A percentile compares a stretch with the other conserved stretches of the same genome.
These are phyloP conservation scores for Calcarius lapponicus DNA, from an alignment of 2,797 vertebrate genomes.

Conservation along the genomic window DNA sequence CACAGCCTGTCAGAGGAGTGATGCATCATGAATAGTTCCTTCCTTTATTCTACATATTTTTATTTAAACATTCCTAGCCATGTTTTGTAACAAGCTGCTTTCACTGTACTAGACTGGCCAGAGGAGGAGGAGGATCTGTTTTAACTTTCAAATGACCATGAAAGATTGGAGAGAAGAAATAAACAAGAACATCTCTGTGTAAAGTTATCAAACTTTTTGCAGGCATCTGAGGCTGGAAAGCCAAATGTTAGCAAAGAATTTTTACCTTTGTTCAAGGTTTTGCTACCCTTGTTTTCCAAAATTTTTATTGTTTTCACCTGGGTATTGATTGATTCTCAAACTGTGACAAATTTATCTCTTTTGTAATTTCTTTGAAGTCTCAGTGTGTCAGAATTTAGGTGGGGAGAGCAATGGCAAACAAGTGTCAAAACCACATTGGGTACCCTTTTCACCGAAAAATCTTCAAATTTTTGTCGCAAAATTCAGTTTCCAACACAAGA, in stretches of 20 bases:
- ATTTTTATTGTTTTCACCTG: background rate
- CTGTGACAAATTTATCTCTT: background rate
- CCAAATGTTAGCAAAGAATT: background rate
- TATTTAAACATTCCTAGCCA: conserved; percentile 18
- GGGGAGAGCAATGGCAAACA: background rate
- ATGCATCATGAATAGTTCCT: conserved; percentile 51
- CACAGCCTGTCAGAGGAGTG: conserved; percentile 50
- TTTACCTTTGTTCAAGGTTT: background rate
- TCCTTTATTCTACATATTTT: conserved; percentile 54
- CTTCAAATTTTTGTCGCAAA: background rate
- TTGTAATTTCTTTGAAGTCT: background rate
- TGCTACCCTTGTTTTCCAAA: background rate
- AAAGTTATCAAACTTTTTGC: background rate
- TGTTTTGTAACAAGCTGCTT: conserved; percentile 42
- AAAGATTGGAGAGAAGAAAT: conserved; percentile 22
- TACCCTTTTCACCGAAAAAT: background rate
- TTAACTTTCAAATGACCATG: conserved; percentile 48
- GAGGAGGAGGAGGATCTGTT: conserved; percentile 32
- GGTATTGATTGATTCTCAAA: background rate
- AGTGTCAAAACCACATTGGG: background rate
- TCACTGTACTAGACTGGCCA: conserved; percentile 18
- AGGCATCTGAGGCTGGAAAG: background rate
- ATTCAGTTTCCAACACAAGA: background rate
- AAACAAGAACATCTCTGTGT: conserved; percentile 27
- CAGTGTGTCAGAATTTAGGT: background rate